Evolutionary conservation across 2,888 invertebrate species (phyloP).

Genomic region (Automeris io): DNA sequence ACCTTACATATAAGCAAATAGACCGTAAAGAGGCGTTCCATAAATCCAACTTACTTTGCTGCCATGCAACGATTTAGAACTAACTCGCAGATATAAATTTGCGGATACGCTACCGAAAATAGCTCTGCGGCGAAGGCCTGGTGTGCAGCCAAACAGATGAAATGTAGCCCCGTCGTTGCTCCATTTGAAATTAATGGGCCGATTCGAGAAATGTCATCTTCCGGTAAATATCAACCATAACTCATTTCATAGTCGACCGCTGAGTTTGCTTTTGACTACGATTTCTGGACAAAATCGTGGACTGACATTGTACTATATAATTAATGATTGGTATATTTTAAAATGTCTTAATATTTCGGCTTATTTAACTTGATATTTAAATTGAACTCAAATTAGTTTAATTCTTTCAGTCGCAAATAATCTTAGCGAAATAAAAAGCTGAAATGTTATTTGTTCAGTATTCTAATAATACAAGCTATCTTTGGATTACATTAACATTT

Average conservation of each 20-base stretch:
- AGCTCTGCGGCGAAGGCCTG: constrained; percentile 59
- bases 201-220: constrained; percentile 73
- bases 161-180: constrained; percentile 62
- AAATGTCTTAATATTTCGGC: no score
- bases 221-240: constrained; percentile 64
- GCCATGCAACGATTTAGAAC: constrained; percentile 69
- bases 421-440: no score
- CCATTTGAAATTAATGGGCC: constrained; percentile 75
- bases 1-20: constrained; percentile 31
- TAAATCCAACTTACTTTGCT: constrained; percentile 67
- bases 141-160: constrained; percentile 72
- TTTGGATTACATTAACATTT: no score
- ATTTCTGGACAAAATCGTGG: constrained; percentile 7
- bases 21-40: constrained; percentile 48
- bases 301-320: no score
- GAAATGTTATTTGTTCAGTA: no score
- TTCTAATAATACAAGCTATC: no score
- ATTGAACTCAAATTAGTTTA: no score
- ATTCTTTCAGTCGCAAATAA: no score
- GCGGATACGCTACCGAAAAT: constrained; percentile 65
- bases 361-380: no score
- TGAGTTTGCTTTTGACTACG: constrained; percentile 1
- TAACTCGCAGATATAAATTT: constrained; percentile 68
- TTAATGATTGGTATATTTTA: no score
- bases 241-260: constrained; percentile 44